Evolutionary conservation across 1,140 invertebrate genomes (phyloP), one percentile per base, ranked within the genome.

Genomic region (Thaumetopoea pityocampa): DNA sequence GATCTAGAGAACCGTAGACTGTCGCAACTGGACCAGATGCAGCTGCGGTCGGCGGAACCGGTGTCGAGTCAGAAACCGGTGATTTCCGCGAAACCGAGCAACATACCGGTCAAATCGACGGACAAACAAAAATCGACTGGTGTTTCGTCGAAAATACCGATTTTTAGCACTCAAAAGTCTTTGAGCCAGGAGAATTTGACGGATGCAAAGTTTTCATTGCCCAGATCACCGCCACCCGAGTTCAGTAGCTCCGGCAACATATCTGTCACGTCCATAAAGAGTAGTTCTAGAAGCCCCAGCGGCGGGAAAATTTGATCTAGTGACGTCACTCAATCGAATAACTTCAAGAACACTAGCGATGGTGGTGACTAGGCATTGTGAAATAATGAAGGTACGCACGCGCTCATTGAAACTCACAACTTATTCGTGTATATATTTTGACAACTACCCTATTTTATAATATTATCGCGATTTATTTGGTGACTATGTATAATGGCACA

Each of bases 101-200:
- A 69, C 33, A 86, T 86, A 47, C 85, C 85, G 0, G 71, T 85
- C 1, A 86, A 86, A 65, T 40, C 67, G 8, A 65, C 72, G 5
- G 74, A 70, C 6, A 84, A 70, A 54, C 55, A 48, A 4, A 51
- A 47, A n/a, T 20, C 48, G 1, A 56, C 64, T 10, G 60, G 61
- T 3, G 83, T 82, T 2, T 76, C 85, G 3, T 87, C 85, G 0
- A 87, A 86, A 64, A 87, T 87, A 49, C 85, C 85, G 14, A 70
- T 87, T 10, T 81, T 86, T 28, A 67, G 60, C n/a, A 74, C 74
- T 5, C 76, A 77, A 37, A 85, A 85, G 43, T 80, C 81, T 7
- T 40, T 68, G n/a, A 85, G 83, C 63, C 80, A 85, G 53, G 85
- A 86, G 51, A 86, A 85, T 62, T 62, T 86, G 15, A 60, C 70